Base-by-base conservation (phyloP, 2,797 vertebrate genomes). In the Chaunax sp. region DNA sequence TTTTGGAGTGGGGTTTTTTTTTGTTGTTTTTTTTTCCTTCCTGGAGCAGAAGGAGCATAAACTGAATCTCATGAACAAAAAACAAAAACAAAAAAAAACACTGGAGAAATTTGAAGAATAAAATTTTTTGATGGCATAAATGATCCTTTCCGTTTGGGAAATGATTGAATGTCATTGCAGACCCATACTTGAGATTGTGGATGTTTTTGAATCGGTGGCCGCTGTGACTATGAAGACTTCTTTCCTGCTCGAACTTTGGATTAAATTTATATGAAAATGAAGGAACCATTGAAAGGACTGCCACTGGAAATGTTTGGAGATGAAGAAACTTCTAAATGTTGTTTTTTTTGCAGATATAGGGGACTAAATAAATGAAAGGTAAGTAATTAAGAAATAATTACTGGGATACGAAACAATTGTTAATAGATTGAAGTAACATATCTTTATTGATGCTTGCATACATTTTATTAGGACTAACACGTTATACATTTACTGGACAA, bases 241-340 rank as follows among this genome's bases (percentile, higher is more conserved):
- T 82, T n/a, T n/a, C n/a, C 61, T 86, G 72, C 70, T 74, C 77
- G 30, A 64, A 80, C 77, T 82, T 69, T 92, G 85, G 82, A 89
- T 87, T 80, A 77, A 82, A 83, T 56, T 80, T 80, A 40, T 83
- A 41, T 80, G 57, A 76, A 85, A 87, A 83, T 91, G 91, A 92
- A 93, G 91, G 85, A 92, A 83, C 73, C 65, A 69, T 69, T 80
- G 64, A 78, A 80, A 68, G 55, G 75, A 81, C 53, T 55, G 61
- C 54, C 44, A 67, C 64, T 63, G 68, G 80, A 73, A 49, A 68
- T 66, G 52, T 81, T 73, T 81, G 80, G 40, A 77, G 41, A 86
- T 78, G 74, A 82, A 81, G 81, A 87, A 79, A 37, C 60, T 6
- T 78, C 70, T 65, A 49, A 73, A 72, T 56, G 20, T 52, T 67